Percentiles rank a stretch among this genome's conserved stretches.
phyloP scores from a whole-genome alignment of 1,140 invertebrate species.

The Drosophila guanche region DNA sequence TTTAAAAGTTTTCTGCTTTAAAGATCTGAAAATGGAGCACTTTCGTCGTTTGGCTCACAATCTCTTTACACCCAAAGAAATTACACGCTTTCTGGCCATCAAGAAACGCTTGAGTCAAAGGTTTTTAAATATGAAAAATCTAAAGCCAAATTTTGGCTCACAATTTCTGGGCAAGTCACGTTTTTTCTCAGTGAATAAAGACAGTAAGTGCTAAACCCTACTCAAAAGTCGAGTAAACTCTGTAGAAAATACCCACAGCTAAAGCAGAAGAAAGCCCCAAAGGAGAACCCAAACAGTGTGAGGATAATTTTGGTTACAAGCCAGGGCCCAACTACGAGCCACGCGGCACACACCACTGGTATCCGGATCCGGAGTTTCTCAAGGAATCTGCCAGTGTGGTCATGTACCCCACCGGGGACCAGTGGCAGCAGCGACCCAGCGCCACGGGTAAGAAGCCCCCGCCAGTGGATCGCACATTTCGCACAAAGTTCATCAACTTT shows the following conservation, averaged over 20 bases:
- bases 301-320: constrained; percentile 10
- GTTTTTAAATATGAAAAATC: constrained; percentile 35
- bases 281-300: constrained; percentile 13
- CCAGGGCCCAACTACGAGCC: constrained; percentile 35
- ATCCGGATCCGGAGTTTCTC: constrained; percentile 84
- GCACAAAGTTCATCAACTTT: constrained; percentile 90
- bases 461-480: constrained; percentile 84
- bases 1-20: not conserved
- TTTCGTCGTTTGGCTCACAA: constrained; percentile 48
- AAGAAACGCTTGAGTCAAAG: constrained; percentile 39
- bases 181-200: constrained; percentile 27
- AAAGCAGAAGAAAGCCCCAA: not conserved
- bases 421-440: constrained; percentile 76
- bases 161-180: constrained; percentile 18
- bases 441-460: constrained; percentile 69
- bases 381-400: constrained; percentile 86
- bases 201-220: not conserved
- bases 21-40: constrained; percentile 8
- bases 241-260: not conserved
- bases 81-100: constrained; percentile 53
- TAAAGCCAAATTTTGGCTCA: constrained; percentile 24
- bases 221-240: not conserved
- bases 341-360: constrained; percentile 53
- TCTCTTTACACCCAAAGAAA: constrained; percentile 60
- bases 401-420: constrained; percentile 85